Conservation (phyloP, 2,797 vertebrate species). For the Glossophaga mutica region DNA sequence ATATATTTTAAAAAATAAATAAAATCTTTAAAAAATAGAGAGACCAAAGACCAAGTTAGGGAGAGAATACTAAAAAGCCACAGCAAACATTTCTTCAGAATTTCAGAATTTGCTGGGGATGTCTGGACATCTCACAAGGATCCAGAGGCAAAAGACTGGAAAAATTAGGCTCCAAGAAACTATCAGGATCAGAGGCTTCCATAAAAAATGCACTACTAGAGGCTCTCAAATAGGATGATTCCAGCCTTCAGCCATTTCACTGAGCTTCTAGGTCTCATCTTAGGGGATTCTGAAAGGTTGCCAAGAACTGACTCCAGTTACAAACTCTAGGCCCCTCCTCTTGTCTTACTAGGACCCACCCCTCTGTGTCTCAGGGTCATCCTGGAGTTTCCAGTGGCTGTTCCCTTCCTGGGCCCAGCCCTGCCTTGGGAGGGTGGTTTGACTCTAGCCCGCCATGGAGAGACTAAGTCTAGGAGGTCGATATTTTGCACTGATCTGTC, state of each 20-base stretch:
- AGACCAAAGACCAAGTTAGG: background rate
- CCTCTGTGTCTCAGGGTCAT: background rate
- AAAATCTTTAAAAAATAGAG: no score
- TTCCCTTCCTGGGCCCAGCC: background rate
- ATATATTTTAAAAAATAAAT: no score
- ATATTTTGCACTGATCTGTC: background rate
- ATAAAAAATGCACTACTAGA: background rate
- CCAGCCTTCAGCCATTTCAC: background rate
- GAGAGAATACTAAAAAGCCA: background rate
- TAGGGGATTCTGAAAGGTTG: background rate
- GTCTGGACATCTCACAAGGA: background rate
- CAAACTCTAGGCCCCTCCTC: background rate
- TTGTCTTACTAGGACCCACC: background rate
- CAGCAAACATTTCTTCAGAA: constrained; percentile 22
- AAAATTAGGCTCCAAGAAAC: constrained; percentile 24
- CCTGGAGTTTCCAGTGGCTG: background rate
- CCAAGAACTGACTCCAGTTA: background rate
- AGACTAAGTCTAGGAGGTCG: background rate
- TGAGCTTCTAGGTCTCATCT: background rate
- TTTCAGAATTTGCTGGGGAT: constrained; percentile 37
- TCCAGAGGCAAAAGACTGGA: background rate
- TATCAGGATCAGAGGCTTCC: background rate
- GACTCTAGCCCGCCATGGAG: background rate
- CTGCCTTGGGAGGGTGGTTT: background rate
- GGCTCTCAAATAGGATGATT: background rate